Evolutionary conservation across 2,888 invertebrate species (phyloP), one percentile per base, ranked within the genome.

Genomic region (Trilocha varians): DNA sequence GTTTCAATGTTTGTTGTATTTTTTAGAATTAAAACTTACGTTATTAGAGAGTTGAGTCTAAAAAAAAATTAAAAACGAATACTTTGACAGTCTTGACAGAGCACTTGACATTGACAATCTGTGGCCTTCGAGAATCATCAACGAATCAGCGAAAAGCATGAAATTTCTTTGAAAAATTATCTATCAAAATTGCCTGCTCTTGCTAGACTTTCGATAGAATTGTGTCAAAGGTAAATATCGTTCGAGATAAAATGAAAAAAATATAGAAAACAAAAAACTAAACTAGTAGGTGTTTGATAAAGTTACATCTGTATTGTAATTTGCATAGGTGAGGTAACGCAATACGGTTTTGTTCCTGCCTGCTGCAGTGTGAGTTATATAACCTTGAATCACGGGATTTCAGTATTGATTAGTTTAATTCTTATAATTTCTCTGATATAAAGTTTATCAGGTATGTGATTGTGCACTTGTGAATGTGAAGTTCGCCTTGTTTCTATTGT

Each of bases 341-440:
- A 56, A 59, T 60, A 62, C 57, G 50, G 64, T 63, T 70, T 62
- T 55, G 55, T 62, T 58, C 54, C 60, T 40, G 57, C 63, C 63
- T 67, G 68, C 66, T 75, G 76, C 70, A 68, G 65, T 75, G 73
- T 67, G 73, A 70, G 79, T 85, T 85, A 85, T 75, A 83, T 85
- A 85, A 85, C 85, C 85, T 85, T 85, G 84, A 84, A 83, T 84
- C 84, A 83, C 84, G 80, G 73, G 83, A 82, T 75, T 71, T 67
- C 57, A 63, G 70, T 82, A 80, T 78, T 78, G 80, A 83, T 83
- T 67, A 72, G 55, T 59, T 53, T 55, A 52, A 57, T 63, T 60
- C 38, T 48, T 53, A 47, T 51, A 57, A 44, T 58, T 54, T 57
- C 50, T 62, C 47, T 53, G 49, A 53, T 50, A 59, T 55, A 52